Percentiles rank a stretch among this genome's conserved stretches.
phyloP scores from a whole-genome alignment of 1,140 invertebrate genomes.

The Drosophila kurseongensis region DNA sequence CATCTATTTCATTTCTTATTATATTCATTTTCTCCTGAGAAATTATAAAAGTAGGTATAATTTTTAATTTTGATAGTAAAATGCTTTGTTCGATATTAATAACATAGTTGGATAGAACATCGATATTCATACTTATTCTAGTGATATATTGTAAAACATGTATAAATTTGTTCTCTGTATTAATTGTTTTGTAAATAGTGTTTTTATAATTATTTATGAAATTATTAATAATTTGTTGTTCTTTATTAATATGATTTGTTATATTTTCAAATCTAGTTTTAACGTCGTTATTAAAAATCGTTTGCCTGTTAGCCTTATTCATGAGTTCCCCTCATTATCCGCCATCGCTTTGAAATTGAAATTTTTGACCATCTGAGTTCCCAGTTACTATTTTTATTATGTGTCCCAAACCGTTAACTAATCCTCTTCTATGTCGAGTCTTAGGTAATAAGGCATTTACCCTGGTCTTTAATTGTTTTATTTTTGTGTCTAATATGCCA shows the following conservation, averaged over 20 bases:
- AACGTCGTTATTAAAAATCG: not conserved
- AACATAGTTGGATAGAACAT: slow-evolving; percentile 2
- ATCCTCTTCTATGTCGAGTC: not conserved
- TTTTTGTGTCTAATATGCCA: too few species aligned
- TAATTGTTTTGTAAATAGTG: not conserved
- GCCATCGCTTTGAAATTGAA: not conserved
- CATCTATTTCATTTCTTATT: not conserved
- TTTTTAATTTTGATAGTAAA: not conserved
- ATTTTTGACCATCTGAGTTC: not conserved
- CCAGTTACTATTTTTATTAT: slow-evolving; percentile 1
- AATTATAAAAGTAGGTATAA: not conserved
- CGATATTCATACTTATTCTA: slow-evolving; percentile 1
- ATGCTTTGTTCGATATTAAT: slow-evolving; percentile 5
- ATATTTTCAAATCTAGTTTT: too few species aligned
- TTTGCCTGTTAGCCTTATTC: not conserved
- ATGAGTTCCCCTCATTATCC: not conserved
- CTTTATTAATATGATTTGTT: not conserved
- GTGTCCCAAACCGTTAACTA: not conserved
- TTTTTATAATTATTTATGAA: slow-evolving; percentile 4
- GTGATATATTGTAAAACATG: too few species aligned
- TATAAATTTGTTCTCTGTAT: not conserved
- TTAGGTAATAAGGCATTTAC: not conserved
- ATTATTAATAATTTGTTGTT: not conserved
- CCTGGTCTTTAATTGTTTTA: not conserved
- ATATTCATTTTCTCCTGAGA: not conserved